Conservation (phyloP, 2,888 invertebrate genomes). For the Ariolimax columbianus region DNA sequence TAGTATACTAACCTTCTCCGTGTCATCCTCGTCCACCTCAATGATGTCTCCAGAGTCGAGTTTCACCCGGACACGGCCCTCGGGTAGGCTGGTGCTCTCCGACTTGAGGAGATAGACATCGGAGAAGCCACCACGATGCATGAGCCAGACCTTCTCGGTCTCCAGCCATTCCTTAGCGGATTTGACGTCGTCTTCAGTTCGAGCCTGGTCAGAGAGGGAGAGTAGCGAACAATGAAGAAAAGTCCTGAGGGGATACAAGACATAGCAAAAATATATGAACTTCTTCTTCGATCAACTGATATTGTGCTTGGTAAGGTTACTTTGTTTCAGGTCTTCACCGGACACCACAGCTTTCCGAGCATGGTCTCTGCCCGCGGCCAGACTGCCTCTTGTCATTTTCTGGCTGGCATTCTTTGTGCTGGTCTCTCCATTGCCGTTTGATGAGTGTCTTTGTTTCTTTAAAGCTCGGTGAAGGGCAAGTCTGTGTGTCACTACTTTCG, state of each 20-base stretch:
- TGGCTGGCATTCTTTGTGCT: too few species aligned
- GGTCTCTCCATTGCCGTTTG: too few species aligned
- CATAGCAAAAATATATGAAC: neutral
- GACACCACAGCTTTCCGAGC: too few species aligned
- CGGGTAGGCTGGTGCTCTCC: conserved; percentile 66
- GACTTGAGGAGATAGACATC: conserved; percentile 82
- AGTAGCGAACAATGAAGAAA: neutral
- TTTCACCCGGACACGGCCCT: conserved; percentile 85
- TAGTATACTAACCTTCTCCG: neutral
- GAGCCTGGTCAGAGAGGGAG: conserved; percentile 81
- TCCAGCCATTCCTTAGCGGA: conserved; percentile 86
- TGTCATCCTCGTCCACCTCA: conserved; percentile 95
- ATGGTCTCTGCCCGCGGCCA: too few species aligned
- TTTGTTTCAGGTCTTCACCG: too few species aligned
- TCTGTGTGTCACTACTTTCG: too few species aligned
- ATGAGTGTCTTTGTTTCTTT: too few species aligned
- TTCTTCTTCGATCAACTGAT: too few species aligned
- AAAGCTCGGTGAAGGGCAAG: too few species aligned
- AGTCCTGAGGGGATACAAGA: neutral
- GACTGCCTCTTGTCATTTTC: too few species aligned
- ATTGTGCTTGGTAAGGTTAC: too few species aligned
- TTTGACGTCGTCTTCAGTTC: conserved; percentile 84
- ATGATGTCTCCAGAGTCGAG: conserved; percentile 90
- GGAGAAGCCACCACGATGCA: conserved; percentile 95
- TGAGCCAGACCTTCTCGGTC: conserved; percentile 90